A percentile compares a stretch with the other conserved stretches of the same genome.
phyloP scores from a whole-genome alignment of 2,888 invertebrate genomes.

The Amphipyra berbera region DNA sequence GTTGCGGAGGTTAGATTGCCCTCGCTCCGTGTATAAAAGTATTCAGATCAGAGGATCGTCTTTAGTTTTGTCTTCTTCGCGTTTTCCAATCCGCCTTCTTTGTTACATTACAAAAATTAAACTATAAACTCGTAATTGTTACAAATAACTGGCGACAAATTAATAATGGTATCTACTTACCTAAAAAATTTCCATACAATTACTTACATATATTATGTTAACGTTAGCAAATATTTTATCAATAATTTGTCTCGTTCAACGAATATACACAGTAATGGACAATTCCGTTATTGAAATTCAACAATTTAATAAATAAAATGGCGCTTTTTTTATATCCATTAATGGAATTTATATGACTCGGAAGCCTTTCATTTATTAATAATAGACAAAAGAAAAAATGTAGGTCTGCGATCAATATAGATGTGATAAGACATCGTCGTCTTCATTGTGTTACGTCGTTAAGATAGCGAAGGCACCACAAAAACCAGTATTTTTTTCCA shows the following conservation, averaged over 20 bases:
- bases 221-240: neutral
- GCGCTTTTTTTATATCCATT: neutral
- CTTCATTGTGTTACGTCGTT: conserved; percentile 42
- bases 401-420: conserved; percentile 18
- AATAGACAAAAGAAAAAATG: conserved; percentile 34
- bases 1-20: too few relatives aligned
- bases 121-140: too few relatives aligned
- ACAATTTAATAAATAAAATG: conserved; percentile 1
- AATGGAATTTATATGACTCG: neutral
- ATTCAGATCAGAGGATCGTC: too few relatives aligned
- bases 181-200: too few relatives aligned
- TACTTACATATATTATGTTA: too few relatives aligned
- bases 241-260: neutral
- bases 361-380: conserved; percentile 8
- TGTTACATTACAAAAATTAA: too few relatives aligned
- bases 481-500: conserved; percentile 41
- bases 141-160: too few relatives aligned
- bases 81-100: too few relatives aligned
- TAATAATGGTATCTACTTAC: too few relatives aligned
- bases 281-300: conserved; percentile 4
- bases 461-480: conserved; percentile 19
- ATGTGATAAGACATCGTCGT: conserved; percentile 18
- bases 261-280: conserved; percentile 3
- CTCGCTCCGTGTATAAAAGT: too few relatives aligned
- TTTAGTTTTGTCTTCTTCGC: too few relatives aligned